Evolutionary conservation across 2,888 invertebrate genomes (phyloP).

Genomic region (Heteromurus nitidus): DNA sequence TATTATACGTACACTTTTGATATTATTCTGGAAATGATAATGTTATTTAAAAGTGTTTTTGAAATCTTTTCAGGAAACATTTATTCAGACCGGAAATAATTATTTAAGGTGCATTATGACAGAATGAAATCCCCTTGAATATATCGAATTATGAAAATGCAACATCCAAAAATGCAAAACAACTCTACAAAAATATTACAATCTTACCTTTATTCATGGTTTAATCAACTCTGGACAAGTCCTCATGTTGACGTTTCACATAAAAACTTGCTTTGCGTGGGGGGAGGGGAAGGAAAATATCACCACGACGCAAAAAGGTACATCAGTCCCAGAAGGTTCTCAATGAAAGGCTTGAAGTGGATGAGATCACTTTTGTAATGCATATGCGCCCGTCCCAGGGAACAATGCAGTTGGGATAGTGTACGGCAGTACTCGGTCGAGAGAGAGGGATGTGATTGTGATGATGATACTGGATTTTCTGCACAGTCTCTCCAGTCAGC

Average conservation of each 20-base stretch:
- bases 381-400: slow-evolving; percentile 7
- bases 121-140: too few relatives aligned
- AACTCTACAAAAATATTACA: slow-evolving; percentile 42
- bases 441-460: background rate
- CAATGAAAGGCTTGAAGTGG: slow-evolving; percentile 37
- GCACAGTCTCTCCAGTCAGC: slow-evolving; percentile 27
- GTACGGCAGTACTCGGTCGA: background rate
- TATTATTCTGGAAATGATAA: too few relatives aligned
- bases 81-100: too few relatives aligned
- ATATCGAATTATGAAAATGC: too few relatives aligned
- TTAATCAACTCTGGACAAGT: slow-evolving; percentile 55
- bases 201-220: slow-evolving; percentile 65
- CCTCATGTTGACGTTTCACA: slow-evolving; percentile 51
- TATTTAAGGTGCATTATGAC: too few relatives aligned
- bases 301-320: slow-evolving; percentile 19
- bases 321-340: slow-evolving; percentile 9
- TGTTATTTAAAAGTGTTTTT: too few relatives aligned
- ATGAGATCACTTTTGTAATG: slow-evolving; percentile 48
- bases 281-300: slow-evolving; percentile 33
- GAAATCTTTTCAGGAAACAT: too few relatives aligned
- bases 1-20: too few relatives aligned
- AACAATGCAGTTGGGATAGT: slow-evolving; percentile 26
- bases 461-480: slow-evolving; percentile 28
- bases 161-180: slow-evolving; percentile 50
- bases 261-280: slow-evolving; percentile 17